A percentile compares a stretch with the other conserved stretches of the same genome.
Conservation (phyloP, 2,113 vertebrate genomes). For the Tichodroma muraria region DNA sequence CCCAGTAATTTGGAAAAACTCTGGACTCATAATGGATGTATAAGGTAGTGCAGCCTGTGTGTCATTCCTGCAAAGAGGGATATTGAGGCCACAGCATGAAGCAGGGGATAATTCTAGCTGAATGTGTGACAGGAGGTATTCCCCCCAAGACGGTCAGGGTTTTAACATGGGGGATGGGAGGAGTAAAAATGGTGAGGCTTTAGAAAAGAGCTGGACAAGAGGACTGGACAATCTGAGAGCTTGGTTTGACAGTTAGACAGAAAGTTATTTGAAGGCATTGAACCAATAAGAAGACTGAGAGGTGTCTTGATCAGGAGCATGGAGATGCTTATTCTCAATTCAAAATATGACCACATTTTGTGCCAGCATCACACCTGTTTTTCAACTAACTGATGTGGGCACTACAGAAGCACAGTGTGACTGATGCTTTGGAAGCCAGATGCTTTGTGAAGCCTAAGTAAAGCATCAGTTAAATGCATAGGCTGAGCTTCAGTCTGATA, state of each 20-base stretch:
- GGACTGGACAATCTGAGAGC: background rate
- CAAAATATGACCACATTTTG: background rate
- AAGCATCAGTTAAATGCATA: background rate
- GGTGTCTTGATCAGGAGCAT: background rate
- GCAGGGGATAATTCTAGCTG: background rate
- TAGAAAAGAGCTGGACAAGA: background rate
- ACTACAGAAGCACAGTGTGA: background rate
- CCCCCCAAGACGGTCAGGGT: accelerated
- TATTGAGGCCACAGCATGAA: background rate
- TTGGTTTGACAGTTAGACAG: background rate
- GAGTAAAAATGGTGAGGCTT: background rate
- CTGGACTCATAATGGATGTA: background rate
- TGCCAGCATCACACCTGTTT: background rate
- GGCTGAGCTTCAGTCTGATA: background rate
- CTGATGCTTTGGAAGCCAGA: too few species aligned
- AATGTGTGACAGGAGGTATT: background rate
- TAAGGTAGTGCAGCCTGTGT: background rate
- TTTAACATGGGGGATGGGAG: background rate
- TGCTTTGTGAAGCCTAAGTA: background rate
- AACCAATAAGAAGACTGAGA: background rate
- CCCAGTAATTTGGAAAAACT: background rate
- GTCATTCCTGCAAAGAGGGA: background rate
- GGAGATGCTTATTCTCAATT: background rate
- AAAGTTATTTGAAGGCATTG: background rate
- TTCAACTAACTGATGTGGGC: background rate